phyloP scores from a whole-genome alignment of 2,113 vertebrate species.

The Coturnix japonica region DNA sequence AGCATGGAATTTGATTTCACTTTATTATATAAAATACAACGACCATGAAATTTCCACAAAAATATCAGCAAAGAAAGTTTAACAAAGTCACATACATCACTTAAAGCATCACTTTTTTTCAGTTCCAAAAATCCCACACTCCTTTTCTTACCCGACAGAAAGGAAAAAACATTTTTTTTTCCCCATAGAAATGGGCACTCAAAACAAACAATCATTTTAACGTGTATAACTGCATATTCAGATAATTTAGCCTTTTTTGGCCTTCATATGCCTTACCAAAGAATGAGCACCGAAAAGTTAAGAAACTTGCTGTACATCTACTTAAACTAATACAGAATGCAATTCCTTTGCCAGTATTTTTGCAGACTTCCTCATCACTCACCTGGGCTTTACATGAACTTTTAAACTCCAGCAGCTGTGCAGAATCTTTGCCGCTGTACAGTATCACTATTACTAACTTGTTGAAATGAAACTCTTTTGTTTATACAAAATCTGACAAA shows the following conservation, averaged over 20 bases:
- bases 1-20: not conserved
- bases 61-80: not conserved
- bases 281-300: not conserved
- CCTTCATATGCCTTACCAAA: not conserved
- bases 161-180: rapidly evolving
- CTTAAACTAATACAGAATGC: not conserved
- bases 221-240: not conserved
- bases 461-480: not conserved
- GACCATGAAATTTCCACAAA: not conserved
- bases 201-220: not conserved
- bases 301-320: not conserved
- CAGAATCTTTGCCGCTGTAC: not conserved
- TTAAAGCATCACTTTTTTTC: not conserved
- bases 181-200: not conserved
- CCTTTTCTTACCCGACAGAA: not conserved
- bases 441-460: not conserved
- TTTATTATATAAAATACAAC: not conserved
- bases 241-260: not conserved
- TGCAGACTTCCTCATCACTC: not conserved
- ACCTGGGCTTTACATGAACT: not conserved
- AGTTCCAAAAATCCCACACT: not conserved
- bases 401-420: not conserved
- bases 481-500: not conserved
- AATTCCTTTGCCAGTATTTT: not conserved
- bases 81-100: not conserved